Evolutionary conservation across 37 sponge, comb jelly and placozoan genomes (phyloP).

Genomic region (Diacarnus erythraeanus): DNA sequence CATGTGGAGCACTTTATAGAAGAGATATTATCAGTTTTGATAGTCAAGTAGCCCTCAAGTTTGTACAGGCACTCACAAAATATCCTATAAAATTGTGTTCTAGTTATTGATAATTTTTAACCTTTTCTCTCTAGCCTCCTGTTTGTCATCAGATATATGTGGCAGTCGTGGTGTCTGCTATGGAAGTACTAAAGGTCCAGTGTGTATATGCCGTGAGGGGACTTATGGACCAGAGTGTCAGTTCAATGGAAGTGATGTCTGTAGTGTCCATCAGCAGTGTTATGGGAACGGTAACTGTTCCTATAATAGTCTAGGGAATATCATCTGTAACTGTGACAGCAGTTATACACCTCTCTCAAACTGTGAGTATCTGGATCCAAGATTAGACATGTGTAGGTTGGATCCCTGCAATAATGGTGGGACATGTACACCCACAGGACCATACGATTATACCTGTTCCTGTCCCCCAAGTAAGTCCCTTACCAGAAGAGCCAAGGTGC

Average conservation of each 20-base stretch:
- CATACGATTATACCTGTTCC: constrained; percentile 11
- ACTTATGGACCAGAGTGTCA: constrained; percentile 20
- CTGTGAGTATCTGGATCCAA: background rate
- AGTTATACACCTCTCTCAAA: background rate
- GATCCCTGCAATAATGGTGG: constrained; percentile 33
- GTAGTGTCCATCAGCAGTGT: background rate
- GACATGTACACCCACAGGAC: background rate
- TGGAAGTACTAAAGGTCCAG: background rate
- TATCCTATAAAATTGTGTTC: too few species aligned
- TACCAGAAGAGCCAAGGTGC: too few species aligned
- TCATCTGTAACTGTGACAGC: constrained; percentile 3
- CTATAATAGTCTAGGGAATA: background rate
- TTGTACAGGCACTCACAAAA: too few species aligned
- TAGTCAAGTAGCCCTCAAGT: too few species aligned
- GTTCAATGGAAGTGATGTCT: background rate
- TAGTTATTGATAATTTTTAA: too few species aligned
- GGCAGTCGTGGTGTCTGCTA: background rate
- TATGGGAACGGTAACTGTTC: constrained; percentile 13
- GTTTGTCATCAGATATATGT: background rate
- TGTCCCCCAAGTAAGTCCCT: constrained; percentile 29
- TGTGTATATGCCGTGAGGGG: constrained; percentile 32
- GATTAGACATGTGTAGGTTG: background rate
- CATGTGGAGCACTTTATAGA: too few species aligned
- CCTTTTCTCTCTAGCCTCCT: background rate
- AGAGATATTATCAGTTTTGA: too few species aligned